These are phyloP conservation scores for Drosophila mulleri DNA, from an alignment of 2,888 invertebrate genomes.

Conservation along the genomic window DNA sequence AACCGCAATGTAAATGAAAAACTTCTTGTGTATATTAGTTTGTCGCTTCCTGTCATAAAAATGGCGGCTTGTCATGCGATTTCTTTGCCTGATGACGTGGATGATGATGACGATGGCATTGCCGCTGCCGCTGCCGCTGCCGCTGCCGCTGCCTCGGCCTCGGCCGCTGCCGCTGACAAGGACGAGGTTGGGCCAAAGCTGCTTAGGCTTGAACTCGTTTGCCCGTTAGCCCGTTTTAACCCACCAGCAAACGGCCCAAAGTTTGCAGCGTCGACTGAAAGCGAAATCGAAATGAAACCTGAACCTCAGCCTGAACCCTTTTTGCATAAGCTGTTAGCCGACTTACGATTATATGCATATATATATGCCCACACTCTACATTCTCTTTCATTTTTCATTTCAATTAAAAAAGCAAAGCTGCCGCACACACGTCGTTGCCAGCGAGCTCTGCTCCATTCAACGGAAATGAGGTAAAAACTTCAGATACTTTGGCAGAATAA, in stretches of 20 bases:
- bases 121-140: neutral
- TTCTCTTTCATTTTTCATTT: conserved; percentile 39
- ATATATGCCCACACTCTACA: conserved; percentile 13
- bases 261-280: conserved; percentile 8
- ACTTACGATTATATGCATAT: conserved; percentile 20
- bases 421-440: neutral
- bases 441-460: conserved; percentile 9
- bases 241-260: neutral
- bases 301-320: conserved; percentile 24
- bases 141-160: too few relatives aligned
- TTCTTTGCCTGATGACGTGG: conserved; percentile 48
- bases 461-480: conserved; percentile 17
- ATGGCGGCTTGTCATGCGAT: conserved; percentile 77
- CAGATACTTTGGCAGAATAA: conserved; percentile 15
- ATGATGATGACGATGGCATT: conserved; percentile 18
- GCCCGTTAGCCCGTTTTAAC: neutral
- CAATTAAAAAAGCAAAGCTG: conserved; percentile 44
- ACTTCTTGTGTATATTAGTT: conserved; percentile 64
- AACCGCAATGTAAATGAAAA: conserved; percentile 70
- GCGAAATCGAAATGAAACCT: conserved; percentile 14
- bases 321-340: conserved; percentile 48
- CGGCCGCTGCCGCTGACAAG: neutral
- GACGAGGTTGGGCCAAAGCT: conserved; percentile 20
- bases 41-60: conserved; percentile 68
- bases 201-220: neutral